These are phyloP conservation scores for Melanerpes formicivorus DNA, from an alignment of 2,113 vertebrate species.

Conservation along the genomic window DNA sequence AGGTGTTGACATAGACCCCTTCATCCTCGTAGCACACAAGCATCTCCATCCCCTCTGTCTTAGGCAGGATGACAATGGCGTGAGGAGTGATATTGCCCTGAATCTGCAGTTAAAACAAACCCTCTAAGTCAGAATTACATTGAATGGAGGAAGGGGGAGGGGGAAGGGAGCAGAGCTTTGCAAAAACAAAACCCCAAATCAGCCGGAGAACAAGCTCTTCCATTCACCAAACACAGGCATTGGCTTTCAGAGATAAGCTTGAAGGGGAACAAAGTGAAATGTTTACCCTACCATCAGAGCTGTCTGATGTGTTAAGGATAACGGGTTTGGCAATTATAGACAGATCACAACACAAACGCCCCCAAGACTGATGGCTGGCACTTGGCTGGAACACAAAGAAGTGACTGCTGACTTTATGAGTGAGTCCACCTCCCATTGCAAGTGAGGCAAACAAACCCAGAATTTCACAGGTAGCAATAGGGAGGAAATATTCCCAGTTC, in stretches of 20 bases:
- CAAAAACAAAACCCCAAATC: slow-evolving; percentile 60
- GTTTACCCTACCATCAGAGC: slow-evolving; percentile 33
- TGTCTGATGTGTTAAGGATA: slow-evolving; percentile 15
- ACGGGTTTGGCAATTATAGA: slow-evolving; percentile 17
- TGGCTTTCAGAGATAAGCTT: slow-evolving; percentile 26
- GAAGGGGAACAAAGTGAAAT: not conserved
- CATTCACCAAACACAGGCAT: not conserved
- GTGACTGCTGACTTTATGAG: not conserved
- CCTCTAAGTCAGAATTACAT: slow-evolving; percentile 17
- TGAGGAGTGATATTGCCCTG: slow-evolving; percentile 98
- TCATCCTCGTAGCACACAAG: slow-evolving; percentile 99
- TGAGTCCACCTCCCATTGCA: slow-evolving; percentile 7
- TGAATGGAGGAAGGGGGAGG: not conserved
- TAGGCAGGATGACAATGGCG: slow-evolving; percentile 98
- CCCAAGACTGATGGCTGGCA: slow-evolving; percentile 17
- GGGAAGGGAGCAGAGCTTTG: slow-evolving; percentile 22
- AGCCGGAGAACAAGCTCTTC: not conserved
- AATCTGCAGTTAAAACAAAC: slow-evolving; percentile 83
- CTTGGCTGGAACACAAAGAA: not conserved
- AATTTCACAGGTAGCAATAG: not conserved
- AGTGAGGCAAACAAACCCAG: not conserved
- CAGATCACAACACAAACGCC: not conserved
- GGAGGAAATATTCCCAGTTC: not conserved
- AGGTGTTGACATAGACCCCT: slow-evolving; percentile 98
- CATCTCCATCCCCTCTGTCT: slow-evolving; percentile 99